Evolutionary conservation across 2,113 vertebrate species (phyloP), one percentile per base, ranked within the genome.

Genomic region (Micronycteris hirsuta): DNA sequence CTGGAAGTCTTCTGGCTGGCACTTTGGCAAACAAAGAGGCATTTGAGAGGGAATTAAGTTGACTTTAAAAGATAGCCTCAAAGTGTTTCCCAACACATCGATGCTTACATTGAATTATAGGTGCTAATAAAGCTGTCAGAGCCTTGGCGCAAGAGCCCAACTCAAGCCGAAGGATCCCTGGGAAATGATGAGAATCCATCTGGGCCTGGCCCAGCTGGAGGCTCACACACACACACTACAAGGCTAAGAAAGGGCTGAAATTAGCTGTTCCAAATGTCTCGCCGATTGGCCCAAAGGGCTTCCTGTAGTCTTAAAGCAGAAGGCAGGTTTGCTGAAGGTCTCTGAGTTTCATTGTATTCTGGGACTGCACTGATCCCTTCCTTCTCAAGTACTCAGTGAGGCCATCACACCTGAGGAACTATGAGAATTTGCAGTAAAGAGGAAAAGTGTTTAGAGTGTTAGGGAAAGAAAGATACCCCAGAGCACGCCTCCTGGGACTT

Each of bases 61-160:
- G 96, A 97, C 96, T 97, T 91, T 98, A 97, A 98, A 98, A 98
- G 94, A 97, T 98, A 97, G 71, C 56, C 96, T 97, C 97, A 95
- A 98, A 98, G 93, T 97, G 78, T 98, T 97, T 97, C 97, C 97
- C 98, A 98, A 97, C 96, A 93, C 93, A 94, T 94, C 36, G 52
- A 95, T 49, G 97, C 96, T 98, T 97, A 95, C 85, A 90, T 95
- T 98, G 98, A 98, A 96, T 98, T 98, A 98, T 98, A 97, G 96
- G 58, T 71, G 91, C 94, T 97, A 98, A 98, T 98, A 98, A 98
- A 98, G 89, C 98, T 98, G 98, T 98, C 98, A 98, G 94, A 92
- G 83, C 96, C 96, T 97, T 98, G 98, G 98, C 98, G 47, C 81
- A 20, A 73, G 85, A 96, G 95, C 96, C 97, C 71, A 97, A 95